Percentiles rank a stretch among this genome's conserved stretches.
Conservation (phyloP, 2,888 invertebrate species). For the Xylocampa areola region DNA sequence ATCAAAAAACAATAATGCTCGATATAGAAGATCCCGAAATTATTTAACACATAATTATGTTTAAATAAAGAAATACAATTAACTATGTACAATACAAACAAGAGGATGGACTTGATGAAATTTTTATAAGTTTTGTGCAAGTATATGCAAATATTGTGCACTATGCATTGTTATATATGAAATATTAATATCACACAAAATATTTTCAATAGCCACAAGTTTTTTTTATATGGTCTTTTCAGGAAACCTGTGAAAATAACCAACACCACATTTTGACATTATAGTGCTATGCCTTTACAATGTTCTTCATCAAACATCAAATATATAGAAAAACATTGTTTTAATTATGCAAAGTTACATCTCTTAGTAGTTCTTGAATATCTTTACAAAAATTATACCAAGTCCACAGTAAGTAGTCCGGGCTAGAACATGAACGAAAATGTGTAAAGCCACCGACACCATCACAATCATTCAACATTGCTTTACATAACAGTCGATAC, state of each 20-base stretch:
- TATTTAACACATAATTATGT: constrained; percentile 15
- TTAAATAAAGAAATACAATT: constrained; percentile 41
- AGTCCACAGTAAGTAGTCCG: constrained; percentile 5
- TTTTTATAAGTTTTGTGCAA: constrained; percentile 14
- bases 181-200: too few species aligned
- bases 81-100: constrained; percentile 48
- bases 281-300: too few species aligned
- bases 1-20: constrained; percentile 19
- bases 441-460: constrained; percentile 10
- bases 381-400: constrained; percentile 21
- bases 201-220: too few species aligned
- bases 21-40: constrained; percentile 15
- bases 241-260: too few species aligned
- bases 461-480: background rate
- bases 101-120: constrained; percentile 11
- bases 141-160: background rate
- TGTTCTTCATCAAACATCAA: too few species aligned
- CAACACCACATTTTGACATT: too few species aligned
- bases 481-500: constrained; percentile 8
- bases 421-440: constrained; percentile 18
- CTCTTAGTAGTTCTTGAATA: background rate
- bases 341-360: background rate
- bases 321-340: too few species aligned
- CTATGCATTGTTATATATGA: too few species aligned
- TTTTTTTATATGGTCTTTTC: too few species aligned